phyloP scores from a whole-genome alignment of 2,113 vertebrate genomes.

The Silurus glanis region DNA sequence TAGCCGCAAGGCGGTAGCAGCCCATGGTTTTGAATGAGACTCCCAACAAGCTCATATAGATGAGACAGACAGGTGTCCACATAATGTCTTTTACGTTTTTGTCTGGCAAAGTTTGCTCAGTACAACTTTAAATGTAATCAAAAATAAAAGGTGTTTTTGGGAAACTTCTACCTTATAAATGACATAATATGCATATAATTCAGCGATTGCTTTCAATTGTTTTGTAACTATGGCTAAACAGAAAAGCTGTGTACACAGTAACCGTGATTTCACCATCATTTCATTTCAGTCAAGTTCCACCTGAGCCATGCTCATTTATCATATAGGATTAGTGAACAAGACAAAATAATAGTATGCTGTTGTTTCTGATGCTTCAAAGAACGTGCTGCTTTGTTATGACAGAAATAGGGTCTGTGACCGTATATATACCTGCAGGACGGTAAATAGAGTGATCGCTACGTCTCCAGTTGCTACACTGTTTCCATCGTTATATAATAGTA shows the following conservation, averaged over 20 bases:
- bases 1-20: background rate
- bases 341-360: background rate
- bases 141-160: background rate
- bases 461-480: background rate
- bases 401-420: background rate
- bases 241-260: background rate
- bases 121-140: background rate
- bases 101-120: background rate
- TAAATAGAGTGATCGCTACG: background rate
- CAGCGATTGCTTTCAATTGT: background rate
- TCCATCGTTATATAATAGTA: background rate
- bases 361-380: background rate
- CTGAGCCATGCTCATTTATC: background rate
- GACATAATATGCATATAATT: background rate
- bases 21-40: background rate
- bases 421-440: background rate
- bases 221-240: background rate
- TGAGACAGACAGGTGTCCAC: background rate
- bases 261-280: background rate
- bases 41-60: background rate
- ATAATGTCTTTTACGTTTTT: background rate
- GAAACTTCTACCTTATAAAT: background rate
- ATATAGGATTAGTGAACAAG: background rate
- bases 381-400: background rate
- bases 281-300: background rate